These are phyloP conservation scores for Pocillopora verrucosa DNA, from an alignment of 64 coral and sea anemone species.

Conservation along the genomic window DNA sequence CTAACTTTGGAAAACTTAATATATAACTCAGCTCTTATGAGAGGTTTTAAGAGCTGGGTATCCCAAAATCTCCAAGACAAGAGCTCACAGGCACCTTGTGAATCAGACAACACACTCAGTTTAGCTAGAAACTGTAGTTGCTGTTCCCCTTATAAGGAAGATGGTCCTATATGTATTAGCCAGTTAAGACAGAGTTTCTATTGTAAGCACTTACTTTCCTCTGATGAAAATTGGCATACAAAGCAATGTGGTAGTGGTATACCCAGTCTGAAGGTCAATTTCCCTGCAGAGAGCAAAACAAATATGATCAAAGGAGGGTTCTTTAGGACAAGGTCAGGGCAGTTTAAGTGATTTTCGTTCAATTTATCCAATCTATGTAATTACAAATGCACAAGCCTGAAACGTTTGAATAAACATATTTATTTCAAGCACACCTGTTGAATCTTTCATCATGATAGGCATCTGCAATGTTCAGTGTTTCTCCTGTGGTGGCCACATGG, in stretches of 20 bases:
- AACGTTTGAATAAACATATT: neutral
- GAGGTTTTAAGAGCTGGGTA: too few species aligned
- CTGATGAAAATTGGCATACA: conserved; percentile 99
- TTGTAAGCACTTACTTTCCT: conserved; percentile 79
- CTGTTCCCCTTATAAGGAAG: neutral
- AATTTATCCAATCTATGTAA: too few species aligned
- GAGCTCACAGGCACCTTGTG: too few species aligned
- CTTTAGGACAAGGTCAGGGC: neutral
- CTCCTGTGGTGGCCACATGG: conserved; percentile 88
- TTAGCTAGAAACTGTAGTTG: too few species aligned
- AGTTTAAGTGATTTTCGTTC: neutral
- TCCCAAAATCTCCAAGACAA: too few species aligned
- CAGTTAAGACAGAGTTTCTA: neutral
- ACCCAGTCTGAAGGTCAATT: conserved; percentile 97
- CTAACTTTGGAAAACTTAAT: too few species aligned
- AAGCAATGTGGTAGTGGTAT: conserved; percentile 89
- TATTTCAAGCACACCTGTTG: conserved; percentile 64
- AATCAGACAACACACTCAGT: too few species aligned
- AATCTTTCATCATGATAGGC: conserved; percentile 95
- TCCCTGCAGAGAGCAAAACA: conserved; percentile 53
- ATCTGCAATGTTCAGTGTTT: conserved; percentile 94
- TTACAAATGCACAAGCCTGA: too few species aligned
- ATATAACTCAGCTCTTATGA: too few species aligned
- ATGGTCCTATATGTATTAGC: neutral
- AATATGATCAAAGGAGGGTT: neutral